These are phyloP conservation scores for Morelia viridis DNA, from an alignment of 2,797 vertebrate genomes.

Conservation along the genomic window DNA sequence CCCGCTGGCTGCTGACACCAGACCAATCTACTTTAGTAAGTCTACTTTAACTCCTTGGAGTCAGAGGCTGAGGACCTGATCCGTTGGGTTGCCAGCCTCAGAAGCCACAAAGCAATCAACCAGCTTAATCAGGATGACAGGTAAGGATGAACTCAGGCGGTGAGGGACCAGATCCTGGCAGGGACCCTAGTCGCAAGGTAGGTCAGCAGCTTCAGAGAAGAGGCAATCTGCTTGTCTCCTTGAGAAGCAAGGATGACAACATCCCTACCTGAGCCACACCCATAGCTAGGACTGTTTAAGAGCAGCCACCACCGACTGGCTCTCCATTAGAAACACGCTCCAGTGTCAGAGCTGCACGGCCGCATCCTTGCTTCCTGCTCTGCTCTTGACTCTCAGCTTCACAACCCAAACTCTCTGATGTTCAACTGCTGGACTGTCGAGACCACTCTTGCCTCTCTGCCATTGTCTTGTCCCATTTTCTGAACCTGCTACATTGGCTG, in stretches of 20 bases:
- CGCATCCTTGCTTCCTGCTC: not conserved
- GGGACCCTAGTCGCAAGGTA: not conserved
- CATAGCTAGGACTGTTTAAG: not conserved
- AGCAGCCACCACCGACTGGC: not conserved
- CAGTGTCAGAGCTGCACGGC: not conserved
- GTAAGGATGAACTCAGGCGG: not conserved
- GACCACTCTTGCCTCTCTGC: not conserved
- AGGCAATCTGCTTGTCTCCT: not conserved
- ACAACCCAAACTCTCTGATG: not conserved
- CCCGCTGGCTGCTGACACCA: not conserved
- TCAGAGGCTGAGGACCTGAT: not conserved
- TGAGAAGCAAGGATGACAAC: not conserved
- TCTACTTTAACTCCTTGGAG: not conserved
- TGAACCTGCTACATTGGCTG: not conserved
- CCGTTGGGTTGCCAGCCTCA: not conserved
- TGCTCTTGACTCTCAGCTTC: not conserved
- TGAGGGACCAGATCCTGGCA: not conserved
- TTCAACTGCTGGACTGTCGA: not conserved
- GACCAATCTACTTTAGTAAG: no score
- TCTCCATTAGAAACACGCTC: not conserved
- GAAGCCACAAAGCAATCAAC: not conserved
- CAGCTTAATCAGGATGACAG: not conserved
- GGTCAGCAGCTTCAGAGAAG: not conserved
- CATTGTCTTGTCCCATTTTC: not conserved
- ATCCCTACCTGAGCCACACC: not conserved